A percentile compares a stretch with the other conserved stretches of the same genome.
phyloP scores from a whole-genome alignment of 2,113 vertebrate species.

The Smithornis capensis region DNA sequence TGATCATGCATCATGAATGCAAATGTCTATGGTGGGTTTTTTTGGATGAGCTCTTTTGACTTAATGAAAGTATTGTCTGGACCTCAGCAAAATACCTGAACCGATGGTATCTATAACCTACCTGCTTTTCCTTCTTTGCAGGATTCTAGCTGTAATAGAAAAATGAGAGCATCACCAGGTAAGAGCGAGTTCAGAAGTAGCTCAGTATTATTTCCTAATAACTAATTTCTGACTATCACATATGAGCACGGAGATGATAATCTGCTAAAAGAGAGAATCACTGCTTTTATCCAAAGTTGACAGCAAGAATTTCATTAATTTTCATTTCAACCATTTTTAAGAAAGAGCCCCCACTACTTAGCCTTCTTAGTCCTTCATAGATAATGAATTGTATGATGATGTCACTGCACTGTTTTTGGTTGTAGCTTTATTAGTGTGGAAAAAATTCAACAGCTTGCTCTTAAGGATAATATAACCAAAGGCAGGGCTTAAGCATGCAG shows the following conservation, averaged over 20 bases:
- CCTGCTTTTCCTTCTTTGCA: background rate
- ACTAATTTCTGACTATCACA: background rate
- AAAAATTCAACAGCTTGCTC: background rate
- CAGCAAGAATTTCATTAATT: background rate
- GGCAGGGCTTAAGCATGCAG: background rate
- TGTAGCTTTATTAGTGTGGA: background rate
- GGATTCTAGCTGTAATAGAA: background rate
- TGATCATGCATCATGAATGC: background rate
- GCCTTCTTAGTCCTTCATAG: background rate
- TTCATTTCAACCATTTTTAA: background rate
- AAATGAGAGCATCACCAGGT: background rate
- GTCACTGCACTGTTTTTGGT: background rate
- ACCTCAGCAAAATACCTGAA: background rate
- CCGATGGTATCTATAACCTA: background rate
- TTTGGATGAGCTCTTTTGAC: background rate
- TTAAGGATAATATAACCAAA: background rate
- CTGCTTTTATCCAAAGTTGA: background rate
- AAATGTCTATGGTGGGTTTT: background rate
- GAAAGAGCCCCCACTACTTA: background rate
- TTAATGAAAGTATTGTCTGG: background rate
- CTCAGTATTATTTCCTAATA: background rate
- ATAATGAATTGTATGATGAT: accelerated
- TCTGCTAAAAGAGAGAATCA: background rate
- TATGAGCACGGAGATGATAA: background rate
- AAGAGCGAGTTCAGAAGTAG: background rate